Conservation (phyloP, 1,140 invertebrate species). For the Bombus pyrosoma region DNA sequence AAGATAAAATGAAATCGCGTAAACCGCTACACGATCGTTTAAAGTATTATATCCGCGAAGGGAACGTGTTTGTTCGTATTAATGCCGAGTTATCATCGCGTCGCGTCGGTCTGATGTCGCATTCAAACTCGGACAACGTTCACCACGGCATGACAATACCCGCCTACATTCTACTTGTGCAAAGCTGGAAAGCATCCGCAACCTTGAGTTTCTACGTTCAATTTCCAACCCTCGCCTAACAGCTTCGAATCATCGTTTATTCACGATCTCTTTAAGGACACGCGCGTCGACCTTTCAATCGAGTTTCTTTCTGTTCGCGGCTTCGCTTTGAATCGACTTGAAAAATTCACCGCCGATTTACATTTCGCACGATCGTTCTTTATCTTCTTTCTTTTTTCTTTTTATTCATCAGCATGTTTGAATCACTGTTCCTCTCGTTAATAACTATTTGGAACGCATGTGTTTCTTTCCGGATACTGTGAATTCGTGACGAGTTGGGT, state of each 20-base stretch:
- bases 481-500: not conserved
- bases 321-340: not conserved
- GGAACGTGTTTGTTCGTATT: slow-evolving; percentile 4
- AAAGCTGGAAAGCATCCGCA: slow-evolving; percentile 43
- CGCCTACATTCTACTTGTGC: slow-evolving; percentile 33
- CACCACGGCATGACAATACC: slow-evolving; percentile 25
- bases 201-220: slow-evolving; percentile 27
- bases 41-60: not conserved
- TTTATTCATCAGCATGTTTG: not conserved
- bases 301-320: not conserved
- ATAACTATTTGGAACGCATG: not conserved
- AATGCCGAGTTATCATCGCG: slow-evolving; percentile 30
- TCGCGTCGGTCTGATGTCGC: slow-evolving; percentile 9
- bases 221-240: slow-evolving; percentile 17
- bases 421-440: too few relatives aligned
- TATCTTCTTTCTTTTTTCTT: too few relatives aligned
- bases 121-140: slow-evolving; percentile 38
- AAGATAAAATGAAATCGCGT: not conserved
- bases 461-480: not conserved
- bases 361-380: not conserved
- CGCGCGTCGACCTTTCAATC: not conserved
- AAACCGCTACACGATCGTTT: not conserved
- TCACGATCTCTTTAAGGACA: slow-evolving; percentile 5
- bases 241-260: slow-evolving; percentile 24
- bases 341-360: too few relatives aligned